Evolutionary conservation across 2,113 vertebrate species (phyloP), one percentile per base, ranked within the genome.

Genomic region (Carlito syrichta): DNA sequence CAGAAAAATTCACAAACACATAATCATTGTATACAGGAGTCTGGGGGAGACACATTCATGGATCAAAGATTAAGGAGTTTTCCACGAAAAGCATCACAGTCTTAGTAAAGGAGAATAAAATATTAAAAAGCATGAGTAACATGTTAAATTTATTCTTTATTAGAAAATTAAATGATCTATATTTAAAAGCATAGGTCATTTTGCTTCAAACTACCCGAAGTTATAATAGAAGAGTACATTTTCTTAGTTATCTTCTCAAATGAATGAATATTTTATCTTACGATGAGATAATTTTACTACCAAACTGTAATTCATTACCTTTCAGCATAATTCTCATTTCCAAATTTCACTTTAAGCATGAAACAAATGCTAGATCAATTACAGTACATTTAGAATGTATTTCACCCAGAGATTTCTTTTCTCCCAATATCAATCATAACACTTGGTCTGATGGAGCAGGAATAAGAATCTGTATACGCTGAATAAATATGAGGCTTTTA

Each of bases 401-500:
- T 97, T 87, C 71, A 48, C 1, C 0, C 13, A 74, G 69, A 62
- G 69, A 90, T 92, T 90, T 91, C 23, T 68, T 85, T 83, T 0
- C 0, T 7, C 62, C 94, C 77, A 62, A 1, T 92, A 95, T 93
- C 78, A 87, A 85, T 97, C 66, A 43, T 58, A 86, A 71, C 38
- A 54, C 12, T 84, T 91, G 68, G 20, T 81, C 86, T 71, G 76
- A 78, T 79, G 71, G 48, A 93, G 2, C 16, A 73, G 22, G 84
- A 95, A 45, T 96, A 91, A 48, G 12, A 48, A 83, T 95, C 35
- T 94, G 6, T 88, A 87, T 63, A 68, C 78, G 79, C 54, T 35
- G 32, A 97, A 96, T 96, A 97, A 97, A 73, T 38, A 68, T 79
- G 81, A 97, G 84, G 5, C 63, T 92, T 95, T 88, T 56, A 63